Evolutionary conservation across 2,888 invertebrate species (phyloP).

Genomic region (Eilema sororculum): DNA sequence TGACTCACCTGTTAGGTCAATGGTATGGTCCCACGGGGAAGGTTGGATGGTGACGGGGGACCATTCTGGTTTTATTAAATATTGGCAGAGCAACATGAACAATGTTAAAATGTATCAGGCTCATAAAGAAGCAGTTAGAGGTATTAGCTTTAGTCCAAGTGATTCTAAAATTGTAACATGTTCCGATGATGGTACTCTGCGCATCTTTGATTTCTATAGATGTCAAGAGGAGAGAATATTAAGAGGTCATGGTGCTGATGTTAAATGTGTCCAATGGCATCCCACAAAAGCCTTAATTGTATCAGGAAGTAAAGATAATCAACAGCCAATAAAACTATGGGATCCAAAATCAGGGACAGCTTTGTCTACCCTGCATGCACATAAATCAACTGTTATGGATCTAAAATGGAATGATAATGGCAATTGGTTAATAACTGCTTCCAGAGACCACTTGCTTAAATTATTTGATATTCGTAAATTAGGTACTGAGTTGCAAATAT

Average conservation of each 20-base stretch:
- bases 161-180: conserved; percentile 99
- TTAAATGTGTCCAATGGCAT: conserved; percentile 99
- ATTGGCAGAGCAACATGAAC: conserved; percentile 99
- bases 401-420: conserved; percentile 99
- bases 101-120: conserved; percentile 99
- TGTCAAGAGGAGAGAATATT: conserved; percentile 98
- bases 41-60: conserved; percentile 99
- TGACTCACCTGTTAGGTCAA: conserved; percentile 98
- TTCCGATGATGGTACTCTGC: conserved; percentile 99
- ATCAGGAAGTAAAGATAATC: conserved; percentile 99
- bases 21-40: conserved; percentile 99
- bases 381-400: conserved; percentile 99
- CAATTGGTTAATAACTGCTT: conserved; percentile 99
- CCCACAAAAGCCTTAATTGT: conserved; percentile 98
- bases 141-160: conserved; percentile 99
- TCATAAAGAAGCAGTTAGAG: conserved; percentile 99
- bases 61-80: conserved; percentile 99
- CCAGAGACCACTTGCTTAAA: conserved; percentile 98
- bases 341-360: conserved; percentile 99
- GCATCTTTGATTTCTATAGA: conserved; percentile 99
- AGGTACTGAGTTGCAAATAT: conserved; percentile 97
- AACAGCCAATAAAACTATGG: conserved; percentile 99
- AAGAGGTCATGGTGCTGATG: conserved; percentile 98
- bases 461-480: conserved; percentile 99
- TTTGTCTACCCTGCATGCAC: conserved; percentile 98